A percentile compares a stretch with the other conserved stretches of the same genome.
phyloP scores from a whole-genome alignment of 1,140 invertebrate genomes.

The Drosophila hydei region DNA sequence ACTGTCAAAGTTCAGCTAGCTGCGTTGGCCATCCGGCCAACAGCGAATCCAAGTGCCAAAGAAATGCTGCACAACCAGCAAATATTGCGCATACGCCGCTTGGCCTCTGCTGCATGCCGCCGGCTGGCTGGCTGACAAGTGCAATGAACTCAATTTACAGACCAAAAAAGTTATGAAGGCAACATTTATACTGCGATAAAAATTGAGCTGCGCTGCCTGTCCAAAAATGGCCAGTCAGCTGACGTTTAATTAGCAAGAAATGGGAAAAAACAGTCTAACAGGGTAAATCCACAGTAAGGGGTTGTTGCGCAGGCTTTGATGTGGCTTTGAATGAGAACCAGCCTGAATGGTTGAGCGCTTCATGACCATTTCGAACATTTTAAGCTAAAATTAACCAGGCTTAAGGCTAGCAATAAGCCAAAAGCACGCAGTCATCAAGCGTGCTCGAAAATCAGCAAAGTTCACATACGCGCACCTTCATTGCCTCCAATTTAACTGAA shows the following conservation, averaged over 20 bases:
- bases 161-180: constrained; percentile 59
- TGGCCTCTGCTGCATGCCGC: constrained; percentile 46
- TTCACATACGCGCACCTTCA: constrained; percentile 11
- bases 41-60: constrained; percentile 65
- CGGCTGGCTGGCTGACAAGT: constrained; percentile 55
- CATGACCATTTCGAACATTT: constrained; percentile 21
- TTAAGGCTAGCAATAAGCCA: constrained; percentile 38
- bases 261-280: constrained; percentile 16
- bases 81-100: constrained; percentile 81
- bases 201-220: constrained; percentile 46
- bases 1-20: constrained; percentile 81
- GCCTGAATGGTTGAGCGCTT: neutral
- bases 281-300: constrained; percentile 27
- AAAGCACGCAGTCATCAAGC: constrained; percentile 51
- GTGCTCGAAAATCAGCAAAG: constrained; percentile 24
- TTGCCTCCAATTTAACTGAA: constrained; percentile 36
- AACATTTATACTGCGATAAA: constrained; percentile 64
- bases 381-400: constrained; percentile 54
- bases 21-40: constrained; percentile 67
- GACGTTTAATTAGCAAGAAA: constrained; percentile 66
- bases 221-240: constrained; percentile 59
- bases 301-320: constrained; percentile 40
- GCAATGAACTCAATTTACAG: constrained; percentile 75
- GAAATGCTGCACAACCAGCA: constrained; percentile 79
- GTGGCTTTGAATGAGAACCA: constrained; percentile 32